These are phyloP conservation scores for Trichonephila clavata DNA, from an alignment of 1,140 invertebrate genomes.

Conservation along the genomic window DNA sequence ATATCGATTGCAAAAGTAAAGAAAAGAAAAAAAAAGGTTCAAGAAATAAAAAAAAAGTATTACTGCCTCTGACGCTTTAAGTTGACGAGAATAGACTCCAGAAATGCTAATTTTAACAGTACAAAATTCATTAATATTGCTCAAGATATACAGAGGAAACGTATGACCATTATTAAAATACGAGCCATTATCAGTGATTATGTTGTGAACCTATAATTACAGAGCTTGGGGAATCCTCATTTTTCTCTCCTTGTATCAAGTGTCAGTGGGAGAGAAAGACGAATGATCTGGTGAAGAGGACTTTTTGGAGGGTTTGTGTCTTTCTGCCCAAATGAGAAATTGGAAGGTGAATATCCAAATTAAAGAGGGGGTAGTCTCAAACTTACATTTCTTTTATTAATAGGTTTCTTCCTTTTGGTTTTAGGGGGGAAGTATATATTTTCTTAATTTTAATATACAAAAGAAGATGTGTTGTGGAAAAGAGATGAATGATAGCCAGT, in stretches of 20 bases:
- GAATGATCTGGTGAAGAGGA: constrained; percentile 20
- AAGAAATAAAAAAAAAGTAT: too few relatives aligned
- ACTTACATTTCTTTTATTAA: too few relatives aligned
- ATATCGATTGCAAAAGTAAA: too few relatives aligned
- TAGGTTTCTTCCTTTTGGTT: too few relatives aligned
- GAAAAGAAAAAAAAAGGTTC: too few relatives aligned
- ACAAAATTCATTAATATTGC: not conserved
- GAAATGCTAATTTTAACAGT: too few relatives aligned
- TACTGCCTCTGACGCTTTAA: too few relatives aligned
- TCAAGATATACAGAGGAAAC: not conserved
- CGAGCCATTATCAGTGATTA: constrained; percentile 36
- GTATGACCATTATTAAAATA: constrained; percentile 50
- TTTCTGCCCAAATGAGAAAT: constrained; percentile 41
- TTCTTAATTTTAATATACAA: too few relatives aligned
- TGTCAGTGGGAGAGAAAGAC: constrained; percentile 14
- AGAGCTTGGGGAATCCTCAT: constrained; percentile 30
- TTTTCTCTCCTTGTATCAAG: constrained; percentile 48
- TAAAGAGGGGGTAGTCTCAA: not conserved
- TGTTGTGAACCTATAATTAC: constrained; percentile 45
- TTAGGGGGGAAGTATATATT: too few relatives aligned
- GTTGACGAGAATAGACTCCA: too few relatives aligned
- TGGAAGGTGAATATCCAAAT: constrained; percentile 30
- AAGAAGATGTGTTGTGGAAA: too few relatives aligned
- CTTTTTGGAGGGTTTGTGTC: constrained; percentile 56
- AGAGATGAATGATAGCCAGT: too few relatives aligned